Evolutionary conservation across 1,140 invertebrate genomes (phyloP), one percentile per base, ranked within the genome.

Genomic region (Oedothorax gibbosus): DNA sequence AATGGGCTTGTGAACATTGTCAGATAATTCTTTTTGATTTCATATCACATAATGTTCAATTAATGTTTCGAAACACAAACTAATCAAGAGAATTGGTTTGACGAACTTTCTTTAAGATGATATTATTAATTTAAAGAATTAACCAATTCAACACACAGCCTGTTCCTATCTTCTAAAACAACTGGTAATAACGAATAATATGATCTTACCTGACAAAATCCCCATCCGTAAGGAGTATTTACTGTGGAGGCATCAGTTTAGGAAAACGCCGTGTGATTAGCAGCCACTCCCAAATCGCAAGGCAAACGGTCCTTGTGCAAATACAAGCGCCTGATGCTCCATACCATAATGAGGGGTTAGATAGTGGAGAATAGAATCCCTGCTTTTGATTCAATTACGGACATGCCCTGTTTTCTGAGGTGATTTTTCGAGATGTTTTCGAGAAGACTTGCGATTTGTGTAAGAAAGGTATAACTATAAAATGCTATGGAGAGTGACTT

Each of bases 331-430:
- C 77, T 35, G 50, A 53, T 68, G 57, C 77, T 65, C 65, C 77
- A 68, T 54, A 53, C 50, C 64, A 68, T 79, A 79, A 79, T 79
- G 77, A 79, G 77, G 77, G 77, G 77, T 68, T 79, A 35, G 64
- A 11, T 68, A 79, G 68, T 53, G 77, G 65, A 79, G 64, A 35
- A 51, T 53, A 20, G 62, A 53, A 21, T 64, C 60, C 65, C 77
- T 35, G 56, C 51, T 20, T 62, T 49, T 79, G 57, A 79, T 79
- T 79, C 77, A 79, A 79, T 79, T 79, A 79, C 50, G 77, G 35
- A 50, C 77, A 79, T 79, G 77, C 66, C 51, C 35, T 35, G 35
- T 35, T 35, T 79, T 56, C 68, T 49, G 8, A 10, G n/a, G 49
- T 18, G 35, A 35, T 35, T 35, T 35, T 35, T 35, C 35, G 35